phyloP scores from a whole-genome alignment of 2,113 vertebrate genomes.

The Mirza zaza region DNA sequence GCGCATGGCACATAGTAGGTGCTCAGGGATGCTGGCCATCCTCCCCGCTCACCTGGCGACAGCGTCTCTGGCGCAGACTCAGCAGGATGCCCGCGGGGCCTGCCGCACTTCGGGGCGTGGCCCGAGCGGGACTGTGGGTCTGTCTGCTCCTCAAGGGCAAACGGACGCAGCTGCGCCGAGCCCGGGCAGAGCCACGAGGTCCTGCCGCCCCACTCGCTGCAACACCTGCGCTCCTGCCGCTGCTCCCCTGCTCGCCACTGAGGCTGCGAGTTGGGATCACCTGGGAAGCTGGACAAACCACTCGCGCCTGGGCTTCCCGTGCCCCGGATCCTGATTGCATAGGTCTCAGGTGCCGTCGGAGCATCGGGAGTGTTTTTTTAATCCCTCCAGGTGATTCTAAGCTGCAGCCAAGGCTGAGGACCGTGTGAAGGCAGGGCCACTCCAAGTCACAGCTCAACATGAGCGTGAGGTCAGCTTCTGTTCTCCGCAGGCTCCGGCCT shows the following conservation, averaged over 20 bases:
- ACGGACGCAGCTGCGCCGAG: background rate
- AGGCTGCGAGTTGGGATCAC: background rate
- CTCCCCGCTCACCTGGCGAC: no score
- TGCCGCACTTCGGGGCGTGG: background rate
- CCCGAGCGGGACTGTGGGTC: background rate
- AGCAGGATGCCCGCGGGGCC: background rate
- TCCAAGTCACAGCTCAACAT: background rate
- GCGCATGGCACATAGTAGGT: fast-evolving
- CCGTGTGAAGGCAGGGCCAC: background rate
- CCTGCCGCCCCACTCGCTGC: background rate
- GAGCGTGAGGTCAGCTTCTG: background rate
- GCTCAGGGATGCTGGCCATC: fast-evolving
- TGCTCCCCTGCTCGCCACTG: fast-evolving
- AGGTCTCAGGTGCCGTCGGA: background rate
- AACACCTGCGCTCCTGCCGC: no score
- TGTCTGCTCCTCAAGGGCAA: background rate
- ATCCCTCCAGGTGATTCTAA: background rate
- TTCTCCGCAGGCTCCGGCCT: background rate
- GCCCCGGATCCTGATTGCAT: background rate
- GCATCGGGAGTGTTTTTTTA: background rate
- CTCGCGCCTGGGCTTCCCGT: background rate
- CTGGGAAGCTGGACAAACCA: background rate
- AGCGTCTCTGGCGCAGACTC: background rate
- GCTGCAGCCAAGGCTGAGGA: background rate
- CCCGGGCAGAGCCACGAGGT: fast-evolving